Evolutionary conservation across 2,797 vertebrate species (phyloP).

Genomic region (Tinamus major): DNA sequence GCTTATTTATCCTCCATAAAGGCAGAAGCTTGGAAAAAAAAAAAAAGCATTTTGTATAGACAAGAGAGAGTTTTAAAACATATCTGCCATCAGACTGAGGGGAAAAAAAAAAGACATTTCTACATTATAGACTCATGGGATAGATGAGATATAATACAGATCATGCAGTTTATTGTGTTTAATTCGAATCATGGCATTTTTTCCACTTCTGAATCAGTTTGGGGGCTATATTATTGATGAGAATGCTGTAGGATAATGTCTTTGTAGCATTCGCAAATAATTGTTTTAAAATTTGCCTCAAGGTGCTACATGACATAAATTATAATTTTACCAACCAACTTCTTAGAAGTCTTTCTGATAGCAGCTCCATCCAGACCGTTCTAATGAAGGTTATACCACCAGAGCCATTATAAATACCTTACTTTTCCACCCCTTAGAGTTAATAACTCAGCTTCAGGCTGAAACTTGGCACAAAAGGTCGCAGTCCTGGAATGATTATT

Average conservation of each 20-base stretch:
- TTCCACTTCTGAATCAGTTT: slow-evolving; percentile 22
- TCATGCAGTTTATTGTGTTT: slow-evolving; percentile 45
- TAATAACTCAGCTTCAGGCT: slow-evolving; percentile 56
- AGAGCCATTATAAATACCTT: slow-evolving; percentile 22
- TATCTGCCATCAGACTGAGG: not conserved
- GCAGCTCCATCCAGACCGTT: not conserved
- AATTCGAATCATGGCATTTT: slow-evolving; percentile 6
- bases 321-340: slow-evolving; percentile 49
- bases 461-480: slow-evolving; percentile 40
- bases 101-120: slow-evolving; percentile 15
- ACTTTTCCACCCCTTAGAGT: slow-evolving; percentile 21
- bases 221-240: slow-evolving; percentile 57
- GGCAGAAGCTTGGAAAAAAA: slow-evolving; percentile 58
- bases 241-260: slow-evolving; percentile 44
- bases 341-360: slow-evolving; percentile 40
- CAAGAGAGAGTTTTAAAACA: slow-evolving; percentile 50
- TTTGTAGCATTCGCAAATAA: slow-evolving; percentile 70
- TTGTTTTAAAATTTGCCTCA: slow-evolving; percentile 74
- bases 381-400: slow-evolving; percentile 48
- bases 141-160: slow-evolving; percentile 2
- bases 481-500: slow-evolving; percentile 2
- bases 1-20: slow-evolving; percentile 71
- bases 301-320: slow-evolving; percentile 59
- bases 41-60: slow-evolving; percentile 44
- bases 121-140: slow-evolving; percentile 26